Conservation (phyloP, 2,113 vertebrate species). For the Ophiodon elongatus region DNA sequence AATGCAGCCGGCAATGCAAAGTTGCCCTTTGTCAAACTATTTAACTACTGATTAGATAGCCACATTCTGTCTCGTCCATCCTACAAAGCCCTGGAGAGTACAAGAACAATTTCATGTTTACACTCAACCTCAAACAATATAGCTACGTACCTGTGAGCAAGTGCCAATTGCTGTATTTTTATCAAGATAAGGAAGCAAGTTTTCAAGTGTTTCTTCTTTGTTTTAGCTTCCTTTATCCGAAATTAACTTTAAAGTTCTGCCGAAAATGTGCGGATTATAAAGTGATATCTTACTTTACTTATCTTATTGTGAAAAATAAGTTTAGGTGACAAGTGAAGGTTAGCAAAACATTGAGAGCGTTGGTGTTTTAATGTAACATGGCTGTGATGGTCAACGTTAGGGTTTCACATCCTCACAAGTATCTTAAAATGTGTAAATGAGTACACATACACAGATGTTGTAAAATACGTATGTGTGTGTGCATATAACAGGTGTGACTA, state of each 20-base stretch:
- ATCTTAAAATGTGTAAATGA: no score
- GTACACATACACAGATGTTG: not conserved
- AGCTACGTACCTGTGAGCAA: not conserved
- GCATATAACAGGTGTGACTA: conserved; percentile 71
- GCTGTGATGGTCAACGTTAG: not conserved
- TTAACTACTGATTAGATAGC: not conserved
- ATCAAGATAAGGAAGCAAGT: not conserved
- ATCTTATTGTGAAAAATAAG: not conserved
- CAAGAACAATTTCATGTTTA: not conserved
- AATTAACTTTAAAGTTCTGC: not conserved
- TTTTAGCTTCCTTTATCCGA: no score
- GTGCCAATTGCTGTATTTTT: not conserved
- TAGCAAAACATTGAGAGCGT: not conserved
- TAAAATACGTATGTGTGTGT: not conserved
- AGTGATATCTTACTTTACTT: not conserved
- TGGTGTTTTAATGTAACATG: not conserved
- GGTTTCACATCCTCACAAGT: not conserved
- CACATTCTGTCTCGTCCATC: not conserved
- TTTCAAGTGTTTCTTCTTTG: not conserved
- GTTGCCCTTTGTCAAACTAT: not conserved
- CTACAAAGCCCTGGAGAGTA: not conserved
- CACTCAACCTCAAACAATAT: not conserved
- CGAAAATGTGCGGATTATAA: not conserved
- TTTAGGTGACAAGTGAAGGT: not conserved
- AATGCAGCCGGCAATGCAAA: not conserved